These are phyloP conservation scores for Melangyna quadrimaculata DNA, from an alignment of 2,888 invertebrate genomes.

Conservation along the genomic window DNA sequence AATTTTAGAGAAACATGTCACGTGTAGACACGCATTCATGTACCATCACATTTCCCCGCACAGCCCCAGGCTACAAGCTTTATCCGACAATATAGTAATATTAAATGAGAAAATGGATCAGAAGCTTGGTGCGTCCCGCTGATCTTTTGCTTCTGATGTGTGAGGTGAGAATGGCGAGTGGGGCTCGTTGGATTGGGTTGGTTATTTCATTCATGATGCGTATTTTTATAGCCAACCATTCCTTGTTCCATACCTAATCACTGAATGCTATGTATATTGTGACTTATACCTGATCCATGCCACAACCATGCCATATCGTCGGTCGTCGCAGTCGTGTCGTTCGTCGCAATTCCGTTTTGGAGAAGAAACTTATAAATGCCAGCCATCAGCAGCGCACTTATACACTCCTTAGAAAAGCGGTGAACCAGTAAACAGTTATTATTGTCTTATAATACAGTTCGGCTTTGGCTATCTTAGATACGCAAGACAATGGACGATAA, in stretches of 20 bases:
- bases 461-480: constrained; percentile 51
- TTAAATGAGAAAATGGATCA: constrained; percentile 59
- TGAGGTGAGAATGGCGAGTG: no score
- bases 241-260: neutral
- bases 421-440: constrained; percentile 62
- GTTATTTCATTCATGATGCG: constrained; percentile 51
- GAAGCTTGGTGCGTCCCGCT: constrained; percentile 11
- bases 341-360: constrained; percentile 46
- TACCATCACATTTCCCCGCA: neutral
- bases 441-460: constrained; percentile 51
- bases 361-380: constrained; percentile 47
- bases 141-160: neutral
- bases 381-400: constrained; percentile 20
- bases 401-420: constrained; percentile 63
- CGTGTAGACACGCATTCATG: constrained; percentile 32
- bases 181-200: constrained; percentile 28
- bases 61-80: no score
- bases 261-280: constrained; percentile 1
- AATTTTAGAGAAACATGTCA: constrained; percentile 48
- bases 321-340: no score
- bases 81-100: constrained; percentile 26
- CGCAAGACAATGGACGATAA: constrained; percentile 66
- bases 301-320: neutral
- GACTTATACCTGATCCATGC: constrained; percentile 49
- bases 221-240: neutral